Conservation (phyloP, 2,113 vertebrate species). For the Leptobrachium leishanense region DNA sequence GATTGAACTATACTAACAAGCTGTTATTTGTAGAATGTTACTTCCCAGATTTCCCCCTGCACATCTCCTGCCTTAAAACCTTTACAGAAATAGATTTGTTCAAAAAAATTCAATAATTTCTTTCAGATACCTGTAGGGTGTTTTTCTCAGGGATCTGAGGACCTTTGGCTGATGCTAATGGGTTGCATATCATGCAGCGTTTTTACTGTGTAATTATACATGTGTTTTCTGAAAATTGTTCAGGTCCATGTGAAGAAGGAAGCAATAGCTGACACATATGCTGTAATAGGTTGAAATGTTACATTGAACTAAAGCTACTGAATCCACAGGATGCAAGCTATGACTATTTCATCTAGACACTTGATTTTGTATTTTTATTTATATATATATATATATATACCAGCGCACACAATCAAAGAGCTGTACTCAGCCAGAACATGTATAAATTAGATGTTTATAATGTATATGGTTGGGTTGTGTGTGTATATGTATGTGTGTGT, state of each 20-base stretch:
- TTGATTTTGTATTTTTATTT: no score
- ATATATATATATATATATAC: no score
- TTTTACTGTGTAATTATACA: neutral
- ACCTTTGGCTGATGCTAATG: neutral
- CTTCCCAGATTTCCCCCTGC: conserved; percentile 15
- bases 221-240: neutral
- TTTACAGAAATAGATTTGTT: conserved; percentile 25
- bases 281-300: neutral
- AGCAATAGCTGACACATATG: neutral
- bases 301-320: neutral
- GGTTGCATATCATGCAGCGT: neutral
- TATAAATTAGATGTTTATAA: no score
- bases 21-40: conserved; percentile 45
- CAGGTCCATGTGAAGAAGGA: neutral
- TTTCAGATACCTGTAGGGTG: neutral
- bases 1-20: conserved; percentile 29
- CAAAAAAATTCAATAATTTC: conserved; percentile 24
- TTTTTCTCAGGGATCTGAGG: neutral
- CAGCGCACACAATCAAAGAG: no score
- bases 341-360: no score
- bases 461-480: no score
- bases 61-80: conserved; percentile 30
- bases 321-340: no score
- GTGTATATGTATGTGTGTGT: no score
- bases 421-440: no score